Evolutionary conservation across 2,113 vertebrate species (phyloP).

Genomic region (Raja brachyura): DNA sequence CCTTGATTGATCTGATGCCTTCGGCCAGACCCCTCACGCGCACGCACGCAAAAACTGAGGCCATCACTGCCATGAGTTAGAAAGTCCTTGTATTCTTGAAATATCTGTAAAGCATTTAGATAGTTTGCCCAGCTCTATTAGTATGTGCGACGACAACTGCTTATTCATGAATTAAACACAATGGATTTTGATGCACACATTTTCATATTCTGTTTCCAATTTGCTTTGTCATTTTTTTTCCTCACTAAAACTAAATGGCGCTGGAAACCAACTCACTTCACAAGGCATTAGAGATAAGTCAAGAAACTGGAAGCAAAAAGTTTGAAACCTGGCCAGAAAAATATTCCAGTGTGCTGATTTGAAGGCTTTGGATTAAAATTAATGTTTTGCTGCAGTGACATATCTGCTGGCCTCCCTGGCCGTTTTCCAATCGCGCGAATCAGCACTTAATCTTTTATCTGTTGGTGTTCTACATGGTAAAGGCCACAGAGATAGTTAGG

Average conservation of each 20-base stretch:
- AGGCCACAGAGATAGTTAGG: too few relatives aligned
- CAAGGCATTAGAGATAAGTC: background rate
- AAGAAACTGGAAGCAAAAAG: background rate
- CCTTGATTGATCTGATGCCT: background rate
- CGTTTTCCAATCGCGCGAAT: background rate
- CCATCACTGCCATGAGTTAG: background rate
- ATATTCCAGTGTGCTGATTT: background rate
- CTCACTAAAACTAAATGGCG: background rate
- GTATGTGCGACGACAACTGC: background rate
- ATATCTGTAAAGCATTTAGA: background rate
- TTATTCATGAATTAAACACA: conserved; percentile 2
- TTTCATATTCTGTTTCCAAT: background rate
- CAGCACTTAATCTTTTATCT: background rate
- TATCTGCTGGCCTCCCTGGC: background rate
- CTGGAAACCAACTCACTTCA: background rate
- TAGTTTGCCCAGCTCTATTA: background rate
- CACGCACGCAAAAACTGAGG: background rate
- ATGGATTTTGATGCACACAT: background rate
- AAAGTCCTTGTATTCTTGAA: background rate
- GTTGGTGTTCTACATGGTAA: too few relatives aligned
- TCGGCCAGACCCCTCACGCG: background rate
- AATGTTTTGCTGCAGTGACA: too few relatives aligned
- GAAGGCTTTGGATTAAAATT: background rate
- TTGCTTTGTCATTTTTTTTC: background rate
- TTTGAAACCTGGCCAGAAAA: background rate